Percentiles rank a stretch among this genome's conserved stretches.
phyloP scores from a whole-genome alignment of 2,888 invertebrate species.

The Anticlea derivata region DNA sequence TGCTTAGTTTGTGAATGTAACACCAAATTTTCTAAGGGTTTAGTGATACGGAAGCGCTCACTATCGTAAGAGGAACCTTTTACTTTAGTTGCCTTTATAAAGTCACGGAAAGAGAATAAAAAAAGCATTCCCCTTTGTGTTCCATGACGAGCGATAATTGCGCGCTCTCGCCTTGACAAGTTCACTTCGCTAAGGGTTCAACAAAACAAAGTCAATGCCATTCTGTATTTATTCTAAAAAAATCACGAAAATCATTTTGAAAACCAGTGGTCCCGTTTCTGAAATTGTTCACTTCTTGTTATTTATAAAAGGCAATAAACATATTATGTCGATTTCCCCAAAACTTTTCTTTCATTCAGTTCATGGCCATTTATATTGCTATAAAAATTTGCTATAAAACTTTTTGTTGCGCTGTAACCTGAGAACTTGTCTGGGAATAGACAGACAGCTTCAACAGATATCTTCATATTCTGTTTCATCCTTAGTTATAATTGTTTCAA shows the following conservation, averaged over 20 bases:
- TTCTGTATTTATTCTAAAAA: no score
- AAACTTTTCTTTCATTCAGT: background rate
- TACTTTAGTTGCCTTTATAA: background rate
- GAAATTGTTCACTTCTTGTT: background rate
- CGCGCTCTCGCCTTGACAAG: background rate
- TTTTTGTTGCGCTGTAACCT: background rate
- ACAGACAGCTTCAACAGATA: background rate
- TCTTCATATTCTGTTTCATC: background rate
- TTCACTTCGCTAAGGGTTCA: background rate
- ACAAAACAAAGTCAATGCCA: no score
- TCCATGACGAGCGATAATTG: conserved; percentile 14
- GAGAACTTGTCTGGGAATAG: background rate
- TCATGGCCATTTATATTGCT: background rate
- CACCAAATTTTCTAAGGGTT: no score
- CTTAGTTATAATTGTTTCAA: no score
- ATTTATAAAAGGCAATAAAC: background rate
- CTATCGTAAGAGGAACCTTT: no score
- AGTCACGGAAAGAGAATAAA: conserved; percentile 8
- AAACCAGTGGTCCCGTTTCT: background rate
- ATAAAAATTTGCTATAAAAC: conserved; percentile 7
- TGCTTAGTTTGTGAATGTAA: no score
- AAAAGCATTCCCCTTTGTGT: conserved; percentile 5
- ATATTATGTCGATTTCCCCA: background rate
- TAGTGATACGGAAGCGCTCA: no score
- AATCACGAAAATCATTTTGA: no score